Conservation (phyloP, 2,797 vertebrate genomes). For the Malacoraja senta region DNA sequence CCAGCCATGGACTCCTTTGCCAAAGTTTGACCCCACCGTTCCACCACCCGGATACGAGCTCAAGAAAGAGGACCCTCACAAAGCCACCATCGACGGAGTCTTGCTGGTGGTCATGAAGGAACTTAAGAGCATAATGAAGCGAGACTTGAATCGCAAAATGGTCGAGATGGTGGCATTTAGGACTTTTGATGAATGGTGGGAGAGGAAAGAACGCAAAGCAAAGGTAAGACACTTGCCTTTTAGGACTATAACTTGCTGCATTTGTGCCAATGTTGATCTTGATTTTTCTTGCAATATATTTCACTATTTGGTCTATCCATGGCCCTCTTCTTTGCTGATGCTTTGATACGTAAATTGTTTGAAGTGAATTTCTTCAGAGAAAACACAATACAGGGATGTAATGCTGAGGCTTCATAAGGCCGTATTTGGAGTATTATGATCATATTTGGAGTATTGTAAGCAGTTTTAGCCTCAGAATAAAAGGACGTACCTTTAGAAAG, state of each 20-base stretch:
- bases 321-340: not conserved
- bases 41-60: constrained; percentile 85
- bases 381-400: not conserved
- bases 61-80: constrained; percentile 94
- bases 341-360: not conserved
- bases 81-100: constrained; percentile 90
- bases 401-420: too few species aligned
- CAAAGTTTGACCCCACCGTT: constrained; percentile 90
- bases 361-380: not conserved
- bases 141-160: constrained; percentile 96
- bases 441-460: too few species aligned
- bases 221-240: constrained; percentile 64
- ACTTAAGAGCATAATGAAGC: constrained; percentile 97
- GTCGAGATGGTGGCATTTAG: constrained; percentile 96
- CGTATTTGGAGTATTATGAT: too few species aligned
- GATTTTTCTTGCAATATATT: not conserved
- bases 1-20: constrained; percentile 82
- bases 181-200: constrained; percentile 98
- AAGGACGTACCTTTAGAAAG: too few species aligned
- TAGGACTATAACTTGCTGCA: not conserved
- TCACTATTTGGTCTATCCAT: not conserved
- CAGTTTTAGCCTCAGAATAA: too few species aligned
- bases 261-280: not conserved
- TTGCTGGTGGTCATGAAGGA: constrained; percentile 90
- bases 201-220: constrained; percentile 87